Evolutionary conservation across 2,888 invertebrate genomes (phyloP), one percentile per base, ranked within the genome.

Genomic region (Leucoptera coffeella): DNA sequence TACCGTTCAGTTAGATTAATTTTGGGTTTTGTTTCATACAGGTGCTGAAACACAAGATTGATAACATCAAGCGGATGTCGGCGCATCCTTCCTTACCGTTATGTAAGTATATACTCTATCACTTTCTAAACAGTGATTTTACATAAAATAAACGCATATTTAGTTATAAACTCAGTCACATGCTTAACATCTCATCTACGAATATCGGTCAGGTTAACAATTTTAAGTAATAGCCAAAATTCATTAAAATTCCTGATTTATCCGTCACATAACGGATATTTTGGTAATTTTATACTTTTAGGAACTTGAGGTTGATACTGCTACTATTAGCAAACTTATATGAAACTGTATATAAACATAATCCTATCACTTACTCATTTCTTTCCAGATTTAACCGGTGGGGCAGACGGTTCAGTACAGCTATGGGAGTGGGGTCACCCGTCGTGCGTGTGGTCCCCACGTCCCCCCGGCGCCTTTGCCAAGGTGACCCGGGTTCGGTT

Each of bases 371-470:
- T 22, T 29, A 28, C n/a, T n/a, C n/a, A n/a, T n/a, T n/a, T n/a
- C n/a, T n/a, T 17, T 37, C 9, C 43, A 89, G 89, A 96, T 65
- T 64, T 96, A 40, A 92, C 93, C 22, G 96, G 96, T 29, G 88
- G 92, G 8, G 91, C 92, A 50, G 96, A 96, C 65, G 95, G 96
- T 6, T 93, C 94, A 0, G 94, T 96, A 2, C 85, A 89, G 38
- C 75, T 96, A 35, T 94, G 97, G 95, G 97, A 99, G 67, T 99
- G 97, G 96, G 93, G 92, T 5, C 95, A 95, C 59, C 80, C 83
- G 26, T 86, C 88, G 33, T 86, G 90, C 21, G 88, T 95, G 9
- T 87, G 92, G 44, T 83, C 85, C 12, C 93, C 94, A 2, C 77
- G 95, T 20, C 84, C 90, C n/a, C 81, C 93, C 0, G 95, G 95